Percentiles rank a stretch among this genome's conserved stretches.
Evolutionary conservation across 2,888 invertebrate species (phyloP).

Genomic region (Hoplodrina ambigua): DNA sequence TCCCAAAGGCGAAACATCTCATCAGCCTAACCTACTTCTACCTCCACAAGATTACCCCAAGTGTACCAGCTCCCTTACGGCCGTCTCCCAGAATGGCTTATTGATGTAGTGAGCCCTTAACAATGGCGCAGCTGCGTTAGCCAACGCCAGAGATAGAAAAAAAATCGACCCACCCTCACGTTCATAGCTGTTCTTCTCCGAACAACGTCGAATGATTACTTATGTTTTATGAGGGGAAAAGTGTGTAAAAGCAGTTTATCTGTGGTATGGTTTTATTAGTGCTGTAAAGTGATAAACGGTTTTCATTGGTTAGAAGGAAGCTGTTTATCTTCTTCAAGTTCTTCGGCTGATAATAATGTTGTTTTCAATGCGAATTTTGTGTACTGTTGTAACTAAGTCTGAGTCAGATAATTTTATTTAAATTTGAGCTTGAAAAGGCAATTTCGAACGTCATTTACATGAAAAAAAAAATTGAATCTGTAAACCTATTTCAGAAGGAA

Average conservation of each 20-base stretch:
- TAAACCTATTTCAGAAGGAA: no score
- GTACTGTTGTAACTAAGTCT: no score
- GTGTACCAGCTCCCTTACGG: conserved; percentile 72
- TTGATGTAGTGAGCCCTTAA: conserved; percentile 83
- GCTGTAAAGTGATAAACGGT: conserved; percentile 34
- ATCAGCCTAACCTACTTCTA: background rate
- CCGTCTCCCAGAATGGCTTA: conserved; percentile 81
- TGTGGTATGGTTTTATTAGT: conserved; percentile 43
- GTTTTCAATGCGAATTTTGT: background rate
- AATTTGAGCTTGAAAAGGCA: no score
- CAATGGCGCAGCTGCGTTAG: conserved; percentile 79
- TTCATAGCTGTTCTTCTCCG: conserved; percentile 58
- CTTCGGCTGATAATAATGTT: background rate
- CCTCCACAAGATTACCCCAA: conserved; percentile 10
- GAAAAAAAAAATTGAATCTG: no score
- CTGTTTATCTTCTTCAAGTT: conserved; percentile 3
- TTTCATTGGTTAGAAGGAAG: conserved; percentile 24
- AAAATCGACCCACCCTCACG: conserved; percentile 66
- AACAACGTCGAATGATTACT: conserved; percentile 57
- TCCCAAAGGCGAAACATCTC: background rate
- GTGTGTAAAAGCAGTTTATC: conserved; percentile 50
- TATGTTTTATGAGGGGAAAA: conserved; percentile 57
- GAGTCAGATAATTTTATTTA: no score
- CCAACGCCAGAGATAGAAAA: conserved; percentile 66
- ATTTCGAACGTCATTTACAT: no score